A percentile compares a stretch with the other conserved stretches of the same genome.
Conservation (phyloP, 2,797 vertebrate species). For the Cyprinodon diabolis region DNA sequence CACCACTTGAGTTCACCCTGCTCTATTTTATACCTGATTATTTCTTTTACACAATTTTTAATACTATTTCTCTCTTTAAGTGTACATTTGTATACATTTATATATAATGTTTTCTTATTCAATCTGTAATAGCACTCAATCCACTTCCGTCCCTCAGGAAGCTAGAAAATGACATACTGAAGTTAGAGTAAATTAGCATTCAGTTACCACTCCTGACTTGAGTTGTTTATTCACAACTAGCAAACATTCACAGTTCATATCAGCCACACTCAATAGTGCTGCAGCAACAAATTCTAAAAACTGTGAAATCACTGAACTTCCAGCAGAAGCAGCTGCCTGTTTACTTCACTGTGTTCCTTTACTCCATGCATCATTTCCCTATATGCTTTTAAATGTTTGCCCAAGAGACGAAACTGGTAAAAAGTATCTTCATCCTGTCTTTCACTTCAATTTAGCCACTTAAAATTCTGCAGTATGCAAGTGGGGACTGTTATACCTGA, state of each 20-base stretch:
- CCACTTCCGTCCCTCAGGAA: slow-evolving; percentile 2
- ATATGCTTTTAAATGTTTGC: slow-evolving; percentile 60
- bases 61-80: no score
- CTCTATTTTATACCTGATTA: no score
- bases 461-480: slow-evolving; percentile 61
- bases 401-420: slow-evolving; percentile 65
- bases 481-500: slow-evolving; percentile 59
- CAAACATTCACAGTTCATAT: slow-evolving; percentile 58
- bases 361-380: slow-evolving; percentile 52
- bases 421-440: slow-evolving; percentile 59
- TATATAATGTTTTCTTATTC: not conserved
- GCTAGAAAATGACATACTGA: slow-evolving; percentile 31
- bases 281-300: slow-evolving; percentile 72
- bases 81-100: not conserved
- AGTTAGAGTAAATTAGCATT: slow-evolving; percentile 70
- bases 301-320: slow-evolving; percentile 76
- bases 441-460: slow-evolving; percentile 56
- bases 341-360: slow-evolving; percentile 71
- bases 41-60: no score
- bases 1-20: no score
- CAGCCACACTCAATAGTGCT: slow-evolving; percentile 71
- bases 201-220: slow-evolving; percentile 55
- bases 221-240: slow-evolving; percentile 52
- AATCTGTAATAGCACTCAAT: not conserved
- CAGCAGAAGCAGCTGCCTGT: slow-evolving; percentile 71